These are phyloP conservation scores for Andrena hattorfiana DNA, from an alignment of 2,888 invertebrate genomes.

Conservation along the genomic window DNA sequence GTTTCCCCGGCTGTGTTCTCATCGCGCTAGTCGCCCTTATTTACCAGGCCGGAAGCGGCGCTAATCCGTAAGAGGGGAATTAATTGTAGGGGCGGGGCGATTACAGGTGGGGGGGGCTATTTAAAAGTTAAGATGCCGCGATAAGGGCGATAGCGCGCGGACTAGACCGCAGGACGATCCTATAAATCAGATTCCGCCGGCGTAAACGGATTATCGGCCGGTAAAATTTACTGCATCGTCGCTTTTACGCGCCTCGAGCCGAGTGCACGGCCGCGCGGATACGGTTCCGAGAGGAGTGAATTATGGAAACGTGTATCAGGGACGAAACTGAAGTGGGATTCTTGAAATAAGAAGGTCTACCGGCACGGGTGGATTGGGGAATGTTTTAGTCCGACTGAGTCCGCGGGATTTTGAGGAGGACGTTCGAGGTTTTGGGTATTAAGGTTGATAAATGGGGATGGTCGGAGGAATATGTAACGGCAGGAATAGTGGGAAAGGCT, in stretches of 20 bases:
- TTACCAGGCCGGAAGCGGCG: conserved; percentile 25
- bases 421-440: neutral
- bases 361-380: neutral
- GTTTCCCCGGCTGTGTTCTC: neutral
- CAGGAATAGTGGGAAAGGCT: too few species aligned
- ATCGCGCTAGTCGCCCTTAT: conserved; percentile 38
- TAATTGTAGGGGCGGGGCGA: conserved; percentile 43
- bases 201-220: conserved; percentile 71
- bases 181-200: conserved; percentile 63
- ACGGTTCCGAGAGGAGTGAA: conserved; percentile 3
- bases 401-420: neutral
- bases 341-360: neutral
- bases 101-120: conserved; percentile 24
- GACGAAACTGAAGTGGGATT: conserved; percentile 5
- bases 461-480: too few species aligned
- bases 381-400: neutral
- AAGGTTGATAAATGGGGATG: too few species aligned
- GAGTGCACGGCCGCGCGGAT: neutral
- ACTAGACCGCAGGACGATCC: conserved; percentile 62
- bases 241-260: conserved; percentile 29
- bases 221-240: conserved; percentile 66
- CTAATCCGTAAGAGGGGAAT: conserved; percentile 52
- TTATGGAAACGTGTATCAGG: conserved; percentile 20
- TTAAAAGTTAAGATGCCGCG: conserved; percentile 52
- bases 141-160: conserved; percentile 49